phyloP scores from a whole-genome alignment of 2,888 invertebrate genomes.

The Eristalis arbustorum region DNA sequence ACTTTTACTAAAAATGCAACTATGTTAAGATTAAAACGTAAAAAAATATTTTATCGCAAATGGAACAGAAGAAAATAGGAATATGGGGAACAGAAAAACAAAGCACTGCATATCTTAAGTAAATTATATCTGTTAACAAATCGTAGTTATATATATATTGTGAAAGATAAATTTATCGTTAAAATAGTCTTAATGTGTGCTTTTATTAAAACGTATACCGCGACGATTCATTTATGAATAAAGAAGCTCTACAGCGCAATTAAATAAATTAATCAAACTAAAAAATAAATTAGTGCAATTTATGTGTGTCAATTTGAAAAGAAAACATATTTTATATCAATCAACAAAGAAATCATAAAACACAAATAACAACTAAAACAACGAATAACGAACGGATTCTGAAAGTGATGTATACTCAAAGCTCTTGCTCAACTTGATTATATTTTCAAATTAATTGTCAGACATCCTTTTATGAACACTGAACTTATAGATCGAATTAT shows the following conservation, averaged over 20 bases:
- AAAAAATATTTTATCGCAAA: too few relatives aligned
- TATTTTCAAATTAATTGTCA: neutral
- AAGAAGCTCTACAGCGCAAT: neutral
- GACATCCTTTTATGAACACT: neutral
- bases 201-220: neutral
- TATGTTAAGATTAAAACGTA: neutral
- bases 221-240: neutral
- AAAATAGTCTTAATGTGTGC: conserved; percentile 16
- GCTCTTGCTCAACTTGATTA: conserved; percentile 11
- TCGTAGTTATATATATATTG: neutral
- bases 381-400: conserved; percentile 23
- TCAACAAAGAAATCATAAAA: neutral
- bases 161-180: neutral
- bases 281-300: conserved; percentile 42
- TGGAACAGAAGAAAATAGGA: conserved; percentile 9
- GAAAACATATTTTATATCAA: neutral
- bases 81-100: conserved; percentile 18
- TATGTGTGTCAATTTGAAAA: conserved; percentile 45
- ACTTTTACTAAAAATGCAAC: too few relatives aligned
- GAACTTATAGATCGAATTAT: neutral
- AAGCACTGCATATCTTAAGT: conserved; percentile 17
- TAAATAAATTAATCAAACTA: conserved; percentile 11
- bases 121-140: neutral
- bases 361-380: conserved; percentile 33
- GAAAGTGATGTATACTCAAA: neutral